These are phyloP conservation scores for Wasmannia auropunctata DNA, from an alignment of 1,140 invertebrate species.

Conservation along the genomic window DNA sequence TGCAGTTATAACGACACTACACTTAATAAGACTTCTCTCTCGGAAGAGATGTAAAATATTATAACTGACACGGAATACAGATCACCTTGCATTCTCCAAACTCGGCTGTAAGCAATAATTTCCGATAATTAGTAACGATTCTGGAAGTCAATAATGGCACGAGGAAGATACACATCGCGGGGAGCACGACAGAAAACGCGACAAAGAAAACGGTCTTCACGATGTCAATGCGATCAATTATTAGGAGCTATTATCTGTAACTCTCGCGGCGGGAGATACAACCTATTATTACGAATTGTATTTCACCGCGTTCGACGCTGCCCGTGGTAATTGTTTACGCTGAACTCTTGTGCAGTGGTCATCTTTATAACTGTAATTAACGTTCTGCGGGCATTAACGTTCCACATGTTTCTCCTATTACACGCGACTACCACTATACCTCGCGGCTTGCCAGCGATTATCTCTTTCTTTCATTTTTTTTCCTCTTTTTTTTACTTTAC, in stretches of 20 bases:
- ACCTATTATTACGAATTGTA: constrained; percentile 57
- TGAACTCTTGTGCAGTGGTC: constrained; percentile 44
- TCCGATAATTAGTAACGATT: constrained; percentile 42
- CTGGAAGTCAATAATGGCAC: not conserved
- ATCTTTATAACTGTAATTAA: constrained; percentile 58
- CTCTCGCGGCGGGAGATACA: constrained; percentile 48
- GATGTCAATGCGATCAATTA: constrained; percentile 58
- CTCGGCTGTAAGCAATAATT: constrained; percentile 2
- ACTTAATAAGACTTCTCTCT: constrained; percentile 4
- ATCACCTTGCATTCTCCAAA: constrained; percentile 10
- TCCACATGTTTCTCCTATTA: constrained; percentile 51
- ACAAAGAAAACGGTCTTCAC: constrained; percentile 38
- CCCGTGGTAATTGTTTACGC: constrained; percentile 62
- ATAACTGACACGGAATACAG: constrained; percentile 9
- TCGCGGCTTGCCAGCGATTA: constrained; percentile 18
- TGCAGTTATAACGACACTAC: not conserved
- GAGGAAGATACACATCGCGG: constrained; percentile 5
- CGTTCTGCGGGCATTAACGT: constrained; percentile 31
- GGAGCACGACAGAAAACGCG: constrained; percentile 10
- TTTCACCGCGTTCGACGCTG: constrained; percentile 36
- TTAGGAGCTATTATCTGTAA: constrained; percentile 44
- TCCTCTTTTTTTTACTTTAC: constrained; percentile 26
- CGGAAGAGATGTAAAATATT: constrained; percentile 5
- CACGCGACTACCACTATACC: constrained; percentile 10
- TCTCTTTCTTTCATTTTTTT: constrained; percentile 13